A percentile compares a stretch with the other conserved stretches of the same genome.
Evolutionary conservation across 1,140 invertebrate species (phyloP).

Genomic region (Cotesia vestalis): DNA sequence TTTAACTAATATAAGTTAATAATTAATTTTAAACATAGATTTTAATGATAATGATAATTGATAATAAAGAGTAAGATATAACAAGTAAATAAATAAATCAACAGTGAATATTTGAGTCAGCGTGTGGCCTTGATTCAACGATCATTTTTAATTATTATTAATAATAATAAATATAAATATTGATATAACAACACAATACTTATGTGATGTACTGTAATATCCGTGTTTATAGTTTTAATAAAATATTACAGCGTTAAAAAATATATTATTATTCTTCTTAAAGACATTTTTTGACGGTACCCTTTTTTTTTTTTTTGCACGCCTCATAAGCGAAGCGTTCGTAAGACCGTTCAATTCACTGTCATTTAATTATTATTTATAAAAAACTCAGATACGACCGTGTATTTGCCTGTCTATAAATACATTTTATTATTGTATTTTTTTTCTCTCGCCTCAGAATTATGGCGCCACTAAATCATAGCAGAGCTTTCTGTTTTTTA

Average conservation of each 20-base stretch:
- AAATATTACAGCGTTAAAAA: slow-evolving; percentile 51
- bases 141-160: slow-evolving; percentile 46
- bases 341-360: too few relatives aligned
- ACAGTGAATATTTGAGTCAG: slow-evolving; percentile 49
- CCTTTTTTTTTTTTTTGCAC: too few relatives aligned
- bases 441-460: too few relatives aligned
- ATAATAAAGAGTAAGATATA: slow-evolving; percentile 29
- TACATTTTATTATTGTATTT: too few relatives aligned
- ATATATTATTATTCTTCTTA: slow-evolving; percentile 10
- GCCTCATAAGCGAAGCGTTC: too few relatives aligned
- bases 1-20: too few relatives aligned
- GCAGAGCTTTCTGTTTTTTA: too few relatives aligned
- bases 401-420: too few relatives aligned
- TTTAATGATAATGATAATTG: slow-evolving; percentile 31
- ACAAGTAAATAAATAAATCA: slow-evolving; percentile 37
- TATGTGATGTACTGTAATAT: slow-evolving; percentile 50
- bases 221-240: slow-evolving; percentile 57
- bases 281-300: too few relatives aligned
- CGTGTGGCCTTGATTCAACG: slow-evolving; percentile 55
- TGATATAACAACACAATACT: slow-evolving; percentile 39
- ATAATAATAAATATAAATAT: background rate
- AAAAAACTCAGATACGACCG: too few relatives aligned
- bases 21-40: background rate
- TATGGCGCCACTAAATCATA: too few relatives aligned
- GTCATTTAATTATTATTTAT: too few relatives aligned